Evolutionary conservation across 2,888 invertebrate species (phyloP).

Genomic region (Cremastinae sp.): DNA sequence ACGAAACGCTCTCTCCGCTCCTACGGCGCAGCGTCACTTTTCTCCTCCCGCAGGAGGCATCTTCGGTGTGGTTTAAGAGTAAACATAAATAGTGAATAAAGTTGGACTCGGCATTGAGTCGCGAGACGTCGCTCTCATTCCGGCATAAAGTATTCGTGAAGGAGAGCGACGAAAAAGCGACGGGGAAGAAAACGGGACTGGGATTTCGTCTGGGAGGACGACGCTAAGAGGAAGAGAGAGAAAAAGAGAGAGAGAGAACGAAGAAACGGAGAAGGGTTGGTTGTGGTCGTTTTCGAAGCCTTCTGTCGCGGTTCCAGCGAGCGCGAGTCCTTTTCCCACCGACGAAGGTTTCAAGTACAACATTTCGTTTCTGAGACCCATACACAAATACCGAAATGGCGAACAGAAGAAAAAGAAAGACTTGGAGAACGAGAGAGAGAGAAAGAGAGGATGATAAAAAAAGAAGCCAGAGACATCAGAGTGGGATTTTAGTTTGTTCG

Average conservation of each 20-base stretch:
- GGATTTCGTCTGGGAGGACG: constrained; percentile 57
- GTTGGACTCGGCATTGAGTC: constrained; percentile 68
- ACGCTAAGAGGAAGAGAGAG: constrained; percentile 28
- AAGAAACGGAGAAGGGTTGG: constrained; percentile 54
- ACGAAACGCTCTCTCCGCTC: constrained; percentile 41
- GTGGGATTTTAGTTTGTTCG: constrained; percentile 78
- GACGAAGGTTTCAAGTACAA: constrained; percentile 68
- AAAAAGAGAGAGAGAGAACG: constrained; percentile 3
- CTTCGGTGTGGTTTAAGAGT: constrained; percentile 64
- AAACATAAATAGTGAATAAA: constrained; percentile 77
- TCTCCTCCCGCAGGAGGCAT: constrained; percentile 50
- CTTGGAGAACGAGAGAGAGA: constrained; percentile 63
- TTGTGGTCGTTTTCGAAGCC: constrained; percentile 40
- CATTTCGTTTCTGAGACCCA: constrained; percentile 58
- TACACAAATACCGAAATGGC: constrained; percentile 33
- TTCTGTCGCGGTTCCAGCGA: constrained; percentile 39
- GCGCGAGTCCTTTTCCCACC: constrained; percentile 44
- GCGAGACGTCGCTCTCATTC: constrained; percentile 65
- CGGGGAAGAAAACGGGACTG: constrained; percentile 52
- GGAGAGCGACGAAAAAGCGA: constrained; percentile 65
- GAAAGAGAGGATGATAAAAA: constrained; percentile 54
- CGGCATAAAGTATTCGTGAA: constrained; percentile 78
- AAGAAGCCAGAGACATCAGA: constrained; percentile 53
- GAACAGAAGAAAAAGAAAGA: constrained; percentile 29
- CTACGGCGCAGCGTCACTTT: constrained; percentile 38